Conservation (phyloP, 2,113 vertebrate genomes). For the Talpa occidentalis region DNA sequence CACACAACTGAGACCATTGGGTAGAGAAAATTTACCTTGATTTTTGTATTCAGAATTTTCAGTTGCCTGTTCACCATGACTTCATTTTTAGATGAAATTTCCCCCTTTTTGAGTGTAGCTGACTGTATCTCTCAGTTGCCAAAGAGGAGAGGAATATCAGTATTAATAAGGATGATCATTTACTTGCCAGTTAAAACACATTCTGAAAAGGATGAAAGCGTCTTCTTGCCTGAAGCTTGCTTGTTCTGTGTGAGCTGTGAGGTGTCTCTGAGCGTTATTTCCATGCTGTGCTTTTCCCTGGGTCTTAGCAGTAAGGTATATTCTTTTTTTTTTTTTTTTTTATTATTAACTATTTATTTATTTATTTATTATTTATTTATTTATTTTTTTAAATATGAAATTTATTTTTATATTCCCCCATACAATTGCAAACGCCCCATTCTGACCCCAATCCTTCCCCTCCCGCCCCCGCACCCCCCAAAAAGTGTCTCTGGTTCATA, state of each 20-base stretch:
- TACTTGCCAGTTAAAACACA: constrained; percentile 57
- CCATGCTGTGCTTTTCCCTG: background rate
- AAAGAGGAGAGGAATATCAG: background rate
- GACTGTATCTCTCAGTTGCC: constrained; percentile 47
- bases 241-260: background rate
- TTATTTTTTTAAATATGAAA: too few relatives aligned
- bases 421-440: too few relatives aligned
- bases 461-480: too few relatives aligned
- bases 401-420: too few relatives aligned
- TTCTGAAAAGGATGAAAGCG: constrained; percentile 21
- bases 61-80: constrained; percentile 44
- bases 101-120: background rate
- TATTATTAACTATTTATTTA: too few relatives aligned
- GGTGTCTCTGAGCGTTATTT: background rate
- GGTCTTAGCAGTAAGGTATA: background rate
- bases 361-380: too few relatives aligned
- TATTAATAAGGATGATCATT: constrained; percentile 7
- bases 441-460: too few relatives aligned
- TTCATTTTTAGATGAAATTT: constrained; percentile 65
- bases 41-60: constrained; percentile 63
- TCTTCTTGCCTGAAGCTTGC: constrained; percentile 40
- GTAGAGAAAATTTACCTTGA: constrained; percentile 50
- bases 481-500: too few relatives aligned
- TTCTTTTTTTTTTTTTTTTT: too few relatives aligned
- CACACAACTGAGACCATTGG: background rate